A percentile compares a stretch with the other conserved stretches of the same genome.
Evolutionary conservation across 1,140 invertebrate genomes (phyloP).

Genomic region (Papilio dardanus): DNA sequence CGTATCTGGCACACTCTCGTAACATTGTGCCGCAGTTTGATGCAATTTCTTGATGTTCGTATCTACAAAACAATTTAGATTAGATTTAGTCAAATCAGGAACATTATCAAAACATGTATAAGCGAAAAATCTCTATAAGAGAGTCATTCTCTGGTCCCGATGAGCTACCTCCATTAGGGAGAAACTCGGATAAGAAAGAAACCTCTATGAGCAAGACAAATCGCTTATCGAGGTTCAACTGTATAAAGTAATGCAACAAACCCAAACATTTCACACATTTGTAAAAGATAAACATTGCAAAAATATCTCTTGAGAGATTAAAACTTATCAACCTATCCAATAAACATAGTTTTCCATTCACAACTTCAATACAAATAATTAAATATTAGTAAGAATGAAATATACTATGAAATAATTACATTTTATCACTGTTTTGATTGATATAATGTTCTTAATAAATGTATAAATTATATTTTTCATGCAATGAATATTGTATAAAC

Average conservation of each 20-base stretch:
- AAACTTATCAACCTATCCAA: too few relatives aligned
- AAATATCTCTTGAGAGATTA: too few relatives aligned
- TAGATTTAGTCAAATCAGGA: slow-evolving; percentile 91
- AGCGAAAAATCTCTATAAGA: too few relatives aligned
- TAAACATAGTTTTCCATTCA: neutral
- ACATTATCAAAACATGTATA: neutral
- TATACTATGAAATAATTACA: neutral
- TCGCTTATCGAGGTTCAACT: too few relatives aligned
- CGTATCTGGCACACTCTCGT: slow-evolving; percentile 98
- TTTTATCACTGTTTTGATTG: neutral
- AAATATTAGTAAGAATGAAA: neutral
- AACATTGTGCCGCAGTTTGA: slow-evolving; percentile 99
- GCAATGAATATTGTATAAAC: neutral
- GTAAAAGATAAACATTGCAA: too few relatives aligned
- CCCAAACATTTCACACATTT: neutral
- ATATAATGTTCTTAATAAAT: neutral
- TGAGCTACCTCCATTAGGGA: too few relatives aligned
- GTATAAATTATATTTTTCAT: neutral
- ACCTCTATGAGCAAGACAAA: too few relatives aligned
- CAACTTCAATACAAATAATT: too few relatives aligned
- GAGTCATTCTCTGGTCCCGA: too few relatives aligned
- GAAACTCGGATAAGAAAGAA: too few relatives aligned
- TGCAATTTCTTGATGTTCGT: slow-evolving; percentile 99
- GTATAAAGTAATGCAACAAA: neutral
- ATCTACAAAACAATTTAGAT: slow-evolving; percentile 84